These are phyloP conservation scores for Laspeyria flexula DNA, from an alignment of 2,888 invertebrate species.

Conservation along the genomic window DNA sequence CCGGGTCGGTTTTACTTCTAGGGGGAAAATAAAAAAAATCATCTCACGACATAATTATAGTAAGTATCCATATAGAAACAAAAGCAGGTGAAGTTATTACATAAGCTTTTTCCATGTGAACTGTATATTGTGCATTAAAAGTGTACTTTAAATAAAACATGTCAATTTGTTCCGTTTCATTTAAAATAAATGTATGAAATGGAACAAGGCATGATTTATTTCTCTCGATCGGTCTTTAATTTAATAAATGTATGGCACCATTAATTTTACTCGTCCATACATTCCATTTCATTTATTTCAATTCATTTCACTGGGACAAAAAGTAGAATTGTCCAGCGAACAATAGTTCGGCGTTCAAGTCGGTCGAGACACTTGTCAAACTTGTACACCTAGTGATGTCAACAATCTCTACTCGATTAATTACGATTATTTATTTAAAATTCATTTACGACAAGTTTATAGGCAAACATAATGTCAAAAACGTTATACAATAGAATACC, in stretches of 20 bases:
- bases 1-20: too few species aligned
- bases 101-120: too few species aligned
- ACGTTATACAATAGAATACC: too few species aligned
- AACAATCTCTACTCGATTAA: constrained; percentile 7
- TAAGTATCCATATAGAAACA: too few species aligned
- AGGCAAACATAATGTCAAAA: too few species aligned
- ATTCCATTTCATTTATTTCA: constrained; percentile 50
- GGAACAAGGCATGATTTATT: constrained; percentile 6
- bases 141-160: too few species aligned
- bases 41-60: too few species aligned
- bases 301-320: constrained; percentile 55
- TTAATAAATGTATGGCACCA: constrained; percentile 11
- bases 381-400: constrained; percentile 37
- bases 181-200: too few species aligned
- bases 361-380: constrained; percentile 41
- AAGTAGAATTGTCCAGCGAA: constrained; percentile 52
- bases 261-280: constrained; percentile 4
- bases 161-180: too few species aligned
- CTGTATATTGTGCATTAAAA: too few species aligned
- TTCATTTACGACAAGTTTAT: background rate
- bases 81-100: too few species aligned
- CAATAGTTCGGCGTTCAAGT: constrained; percentile 51
- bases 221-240: constrained; percentile 5
- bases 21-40: too few species aligned
- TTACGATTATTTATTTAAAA: constrained; percentile 1